A percentile compares a stretch with the other conserved stretches of the same genome.
These are phyloP conservation scores for Homarus gammarus DNA, from an alignment of 2,888 invertebrate species.

Conservation along the genomic window DNA sequence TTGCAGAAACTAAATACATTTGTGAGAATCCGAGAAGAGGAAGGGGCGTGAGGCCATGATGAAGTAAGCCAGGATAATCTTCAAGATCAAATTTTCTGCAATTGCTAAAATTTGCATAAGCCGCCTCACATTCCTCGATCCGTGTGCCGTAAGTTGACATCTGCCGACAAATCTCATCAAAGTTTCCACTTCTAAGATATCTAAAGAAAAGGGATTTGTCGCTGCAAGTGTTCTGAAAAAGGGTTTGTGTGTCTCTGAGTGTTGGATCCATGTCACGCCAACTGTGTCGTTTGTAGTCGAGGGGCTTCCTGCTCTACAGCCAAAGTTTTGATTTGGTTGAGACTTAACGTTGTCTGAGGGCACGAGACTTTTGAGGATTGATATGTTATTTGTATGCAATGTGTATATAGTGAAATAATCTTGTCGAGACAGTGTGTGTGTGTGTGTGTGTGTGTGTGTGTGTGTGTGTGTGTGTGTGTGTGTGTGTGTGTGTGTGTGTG, in stretches of 20 bases:
- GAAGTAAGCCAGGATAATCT: slow-evolving; percentile 40
- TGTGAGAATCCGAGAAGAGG: background rate
- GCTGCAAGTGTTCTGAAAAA: background rate
- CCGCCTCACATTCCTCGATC: slow-evolving; percentile 46
- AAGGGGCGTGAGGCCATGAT: background rate
- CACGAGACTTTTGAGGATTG: slow-evolving; percentile 7
- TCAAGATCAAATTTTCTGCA: slow-evolving; percentile 60
- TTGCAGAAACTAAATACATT: background rate
- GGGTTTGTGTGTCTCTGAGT: background rate
- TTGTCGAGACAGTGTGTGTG: slow-evolving; percentile 3
- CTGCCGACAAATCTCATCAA: slow-evolving; percentile 56
- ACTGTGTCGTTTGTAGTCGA: no score
- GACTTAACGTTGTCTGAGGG: slow-evolving; percentile 1
- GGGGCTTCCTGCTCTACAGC: background rate
- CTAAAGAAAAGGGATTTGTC: slow-evolving; percentile 58
- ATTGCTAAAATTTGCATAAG: slow-evolving; percentile 54
- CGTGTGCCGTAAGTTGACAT: slow-evolving; percentile 47
- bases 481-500: slow-evolving; percentile 17
- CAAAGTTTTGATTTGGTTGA: slow-evolving; percentile 19
- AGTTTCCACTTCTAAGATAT: slow-evolving; percentile 42
- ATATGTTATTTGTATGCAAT: slow-evolving; percentile 11
- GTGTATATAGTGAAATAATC: background rate
- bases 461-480: background rate
- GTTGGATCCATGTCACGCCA: background rate
- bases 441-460: background rate